phyloP scores from a whole-genome alignment of 2,797 vertebrate genomes.

The Holocentrus rufus region DNA sequence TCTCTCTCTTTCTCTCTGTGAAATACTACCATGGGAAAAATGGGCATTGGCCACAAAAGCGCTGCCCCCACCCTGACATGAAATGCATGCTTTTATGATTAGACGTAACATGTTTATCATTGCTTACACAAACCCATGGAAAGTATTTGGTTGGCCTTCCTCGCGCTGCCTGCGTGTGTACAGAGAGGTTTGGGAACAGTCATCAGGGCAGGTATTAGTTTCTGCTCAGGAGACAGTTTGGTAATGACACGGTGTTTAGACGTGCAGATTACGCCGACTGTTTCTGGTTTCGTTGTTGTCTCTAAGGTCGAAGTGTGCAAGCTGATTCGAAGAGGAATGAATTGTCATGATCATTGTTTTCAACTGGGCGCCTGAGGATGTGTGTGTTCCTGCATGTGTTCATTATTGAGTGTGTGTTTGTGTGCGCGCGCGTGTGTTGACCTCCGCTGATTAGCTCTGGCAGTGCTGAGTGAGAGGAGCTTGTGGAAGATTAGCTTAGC shows the following conservation, averaged over 20 bases:
- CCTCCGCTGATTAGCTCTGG: constrained; percentile 64
- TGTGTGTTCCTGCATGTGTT: neutral
- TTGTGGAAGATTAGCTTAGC: constrained; percentile 43
- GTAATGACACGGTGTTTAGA: constrained; percentile 38
- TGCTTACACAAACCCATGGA: constrained; percentile 70
- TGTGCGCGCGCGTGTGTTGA: constrained; percentile 36
- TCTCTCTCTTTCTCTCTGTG: constrained; percentile 63
- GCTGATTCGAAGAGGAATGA: constrained; percentile 31
- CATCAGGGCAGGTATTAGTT: constrained; percentile 10
- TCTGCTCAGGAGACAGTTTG: constrained; percentile 13
- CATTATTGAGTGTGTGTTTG: constrained; percentile 1
- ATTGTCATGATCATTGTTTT: constrained; percentile 9
- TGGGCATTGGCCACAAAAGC: constrained; percentile 43
- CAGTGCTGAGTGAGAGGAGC: constrained; percentile 16
- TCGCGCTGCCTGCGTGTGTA: constrained; percentile 33
- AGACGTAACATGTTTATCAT: constrained; percentile 68
- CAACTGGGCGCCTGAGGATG: neutral
- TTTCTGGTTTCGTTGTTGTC: constrained; percentile 8
- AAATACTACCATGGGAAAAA: constrained; percentile 72
- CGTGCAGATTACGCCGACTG: constrained; percentile 23
- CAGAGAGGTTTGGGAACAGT: constrained; percentile 4
- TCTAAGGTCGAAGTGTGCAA: neutral
- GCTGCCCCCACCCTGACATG: constrained; percentile 56
- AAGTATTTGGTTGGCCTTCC: constrained; percentile 55
- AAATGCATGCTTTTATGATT: constrained; percentile 68